Conservation (phyloP, 2,113 vertebrate genomes). For the Epinephelus lanceolatus region DNA sequence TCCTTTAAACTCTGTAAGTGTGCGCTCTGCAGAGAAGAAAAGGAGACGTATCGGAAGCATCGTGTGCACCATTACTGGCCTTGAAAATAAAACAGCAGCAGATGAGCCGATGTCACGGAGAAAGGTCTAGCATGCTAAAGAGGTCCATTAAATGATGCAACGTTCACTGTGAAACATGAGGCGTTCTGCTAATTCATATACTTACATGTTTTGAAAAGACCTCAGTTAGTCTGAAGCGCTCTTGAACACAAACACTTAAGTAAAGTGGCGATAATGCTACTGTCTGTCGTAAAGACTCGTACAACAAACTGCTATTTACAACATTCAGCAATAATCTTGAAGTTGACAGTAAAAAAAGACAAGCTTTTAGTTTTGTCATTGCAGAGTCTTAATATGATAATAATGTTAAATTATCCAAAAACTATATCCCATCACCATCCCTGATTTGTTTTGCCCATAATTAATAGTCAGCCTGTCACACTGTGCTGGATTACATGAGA, state of each 20-base stretch:
- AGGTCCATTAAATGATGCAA: constrained; percentile 2
- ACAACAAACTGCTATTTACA: neutral
- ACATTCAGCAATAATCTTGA: constrained; percentile 8
- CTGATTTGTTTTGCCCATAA: constrained; percentile 51
- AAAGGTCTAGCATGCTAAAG: constrained; percentile 17
- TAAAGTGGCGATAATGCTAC: neutral
- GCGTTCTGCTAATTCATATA: neutral
- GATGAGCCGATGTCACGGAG: constrained; percentile 22
- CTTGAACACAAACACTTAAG: neutral
- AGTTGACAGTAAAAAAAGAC: constrained; percentile 7
- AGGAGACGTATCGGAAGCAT: constrained; percentile 13
- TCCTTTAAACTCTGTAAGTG: constrained; percentile 21
- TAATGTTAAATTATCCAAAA: constrained; percentile 43
- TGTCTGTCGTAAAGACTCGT: neutral
- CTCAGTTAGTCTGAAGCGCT: neutral
- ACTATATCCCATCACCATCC: constrained; percentile 5
- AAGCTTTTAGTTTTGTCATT: constrained; percentile 24
- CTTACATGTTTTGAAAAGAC: neutral
- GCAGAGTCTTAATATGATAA: constrained; percentile 17
- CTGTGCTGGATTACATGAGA: constrained; percentile 31
- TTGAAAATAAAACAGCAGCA: constrained; percentile 9
- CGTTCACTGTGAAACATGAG: constrained; percentile 8
- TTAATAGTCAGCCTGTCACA: constrained; percentile 32
- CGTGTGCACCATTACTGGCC: constrained; percentile 11
- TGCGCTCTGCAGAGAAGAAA: constrained; percentile 12